Percentiles rank a stretch among this genome's conserved stretches.
These are phyloP conservation scores for Andrena dorsata DNA, from an alignment of 2,888 invertebrate genomes.

Conservation along the genomic window DNA sequence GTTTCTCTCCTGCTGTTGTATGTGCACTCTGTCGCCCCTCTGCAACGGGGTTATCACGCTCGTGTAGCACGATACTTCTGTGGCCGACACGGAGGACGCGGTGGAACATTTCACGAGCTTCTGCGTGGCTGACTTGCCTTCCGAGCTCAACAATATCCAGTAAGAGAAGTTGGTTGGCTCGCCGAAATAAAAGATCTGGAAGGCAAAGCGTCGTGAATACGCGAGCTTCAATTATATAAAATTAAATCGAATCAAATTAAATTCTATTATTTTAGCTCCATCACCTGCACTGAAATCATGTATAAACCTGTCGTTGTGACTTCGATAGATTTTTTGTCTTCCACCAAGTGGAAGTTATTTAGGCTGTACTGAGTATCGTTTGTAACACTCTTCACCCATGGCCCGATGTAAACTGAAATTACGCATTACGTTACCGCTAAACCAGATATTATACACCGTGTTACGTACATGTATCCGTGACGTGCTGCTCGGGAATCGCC, in stretches of 20 bases:
- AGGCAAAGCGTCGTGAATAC: neutral
- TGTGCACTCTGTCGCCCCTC: constrained; percentile 78
- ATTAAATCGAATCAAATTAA: neutral
- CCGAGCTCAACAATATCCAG: constrained; percentile 79
- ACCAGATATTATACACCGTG: neutral
- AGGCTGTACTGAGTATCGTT: constrained; percentile 79
- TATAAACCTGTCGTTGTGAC: constrained; percentile 80
- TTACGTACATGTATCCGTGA: constrained; percentile 78
- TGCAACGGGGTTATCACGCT: constrained; percentile 76
- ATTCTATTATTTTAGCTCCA: constrained; percentile 1
- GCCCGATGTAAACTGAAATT: constrained; percentile 77
- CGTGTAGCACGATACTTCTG: constrained; percentile 82
- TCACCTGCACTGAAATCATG: constrained; percentile 82
- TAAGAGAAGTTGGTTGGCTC: constrained; percentile 78
- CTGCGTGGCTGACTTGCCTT: constrained; percentile 75
- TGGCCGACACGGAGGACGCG: constrained; percentile 74
- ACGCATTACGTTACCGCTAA: neutral
- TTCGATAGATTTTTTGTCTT: constrained; percentile 81
- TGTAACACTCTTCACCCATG: constrained; percentile 79
- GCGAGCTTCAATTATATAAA: neutral
- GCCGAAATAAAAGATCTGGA: constrained; percentile 80
- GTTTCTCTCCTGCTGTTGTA: constrained; percentile 79
- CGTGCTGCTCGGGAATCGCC: constrained; percentile 79
- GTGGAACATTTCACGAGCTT: constrained; percentile 79
- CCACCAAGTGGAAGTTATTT: constrained; percentile 81